Base-by-base conservation (phyloP, 2,113 vertebrate genomes). In the Uropsilus gracilis region DNA sequence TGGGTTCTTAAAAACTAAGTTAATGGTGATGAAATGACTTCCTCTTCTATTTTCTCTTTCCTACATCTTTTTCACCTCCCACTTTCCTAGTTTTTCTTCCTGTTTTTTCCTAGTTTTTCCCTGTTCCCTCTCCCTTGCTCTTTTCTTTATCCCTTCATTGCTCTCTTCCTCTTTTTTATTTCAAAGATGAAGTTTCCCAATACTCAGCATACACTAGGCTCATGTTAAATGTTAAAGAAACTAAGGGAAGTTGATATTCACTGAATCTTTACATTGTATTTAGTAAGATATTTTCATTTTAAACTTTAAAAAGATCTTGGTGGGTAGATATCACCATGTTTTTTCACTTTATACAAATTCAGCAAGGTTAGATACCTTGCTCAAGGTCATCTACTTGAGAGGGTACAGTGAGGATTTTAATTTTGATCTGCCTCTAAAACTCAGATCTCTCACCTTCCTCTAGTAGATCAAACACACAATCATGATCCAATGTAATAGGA, bases 261-360 rank as follows among this genome's bases (percentile, higher is more conserved):
- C 2, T 46, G 4, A 86, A 63, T 59, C 14, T 93, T 69, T 32
- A 64, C 9, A 64, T 61, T 39, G n/a, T 10, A 80, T 1, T 34
- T 26, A 92, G 26, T 13, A 39, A 57, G 50, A 12, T 17, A 88
- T 82, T 85, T 68, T 82, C 5, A 37, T 44, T 57, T 71, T 66
- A 72, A 82, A 16, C 28, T 85, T 90, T 61, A 76, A 63, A 83
- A 75, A 20, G 73, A 20, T 0, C 32, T 80, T 75, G 22, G 3
- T 11, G 42, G 83, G 59, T 80, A 64, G n/a, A 87, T 71, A 26
- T 86, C 17, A 10, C 37, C 10, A 24, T 32, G 2, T 30, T 94
- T 82, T 76, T 68, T 18, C 2, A n/a, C 20, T 86, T 85, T n/a
- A 28, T 75, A 44, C 17, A 86, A 92, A 90, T 48, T 72, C 57